Base-by-base conservation (phyloP, 2,888 invertebrate species). In the Clunio marinus region DNA sequence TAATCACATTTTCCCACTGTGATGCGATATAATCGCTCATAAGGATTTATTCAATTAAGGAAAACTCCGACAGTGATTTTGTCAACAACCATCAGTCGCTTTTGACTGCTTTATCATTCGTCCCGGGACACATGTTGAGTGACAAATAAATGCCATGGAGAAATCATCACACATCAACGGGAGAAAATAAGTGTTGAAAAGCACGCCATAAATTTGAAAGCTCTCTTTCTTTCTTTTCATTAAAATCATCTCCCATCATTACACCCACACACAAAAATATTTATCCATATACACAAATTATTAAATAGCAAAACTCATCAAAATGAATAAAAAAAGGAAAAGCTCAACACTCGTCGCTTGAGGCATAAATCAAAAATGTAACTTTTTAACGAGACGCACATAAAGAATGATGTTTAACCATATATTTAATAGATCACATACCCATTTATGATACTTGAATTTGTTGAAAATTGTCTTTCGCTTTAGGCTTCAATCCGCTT, bases 361-460 rank as follows among this genome's bases (percentile, higher is more conserved):
- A 41, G 15, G 4, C 51, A 51, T 51, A 51, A 51, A 51, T 51
- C 51, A 7, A 51, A 51, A 51, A 51, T 51, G 51, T 51, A 51
- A 17, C 51, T 51, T 51, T 22, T 17, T 51, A 22, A 51, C 51
- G 22, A 51, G 20, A 58, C 4, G 3, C 25, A 58, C 17, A 15
- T 22, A 8, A 58, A 58, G 25, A 2, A 13, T 28, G 13, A 55
- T 55, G 55, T 55, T 55, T 5, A 55, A 55, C 55, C 4, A 7
- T 32, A 32, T 10, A 17, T 20, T 17, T 55, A 55, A 60, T 10
- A 37, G 10, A 27, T n/a, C 58, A 27, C 60, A 32, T 60, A 60
- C 60, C 60, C 60, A 60, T 60, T 60, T 35, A 60, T 35, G 32
- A 37, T 13, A 51, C 51, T 51, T 22, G 51, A 57, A 57, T 27